Evolutionary conservation across 1,140 invertebrate genomes (phyloP).

Genomic region (Tetramorium simillimum): DNA sequence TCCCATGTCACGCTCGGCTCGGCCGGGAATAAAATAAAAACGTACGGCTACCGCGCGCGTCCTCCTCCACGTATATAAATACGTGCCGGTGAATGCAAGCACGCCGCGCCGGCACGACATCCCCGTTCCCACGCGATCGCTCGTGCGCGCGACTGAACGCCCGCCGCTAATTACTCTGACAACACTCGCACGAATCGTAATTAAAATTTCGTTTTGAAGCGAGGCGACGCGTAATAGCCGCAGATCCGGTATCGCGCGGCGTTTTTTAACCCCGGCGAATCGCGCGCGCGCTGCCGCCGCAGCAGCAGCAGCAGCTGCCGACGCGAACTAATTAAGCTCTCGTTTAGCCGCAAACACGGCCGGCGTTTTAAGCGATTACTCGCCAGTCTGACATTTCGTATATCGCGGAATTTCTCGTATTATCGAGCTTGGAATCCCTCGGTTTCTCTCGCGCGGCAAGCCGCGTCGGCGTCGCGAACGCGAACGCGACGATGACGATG

Average conservation of each 20-base stretch:
- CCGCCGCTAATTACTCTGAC: conserved; percentile 69
- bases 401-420: conserved; percentile 21
- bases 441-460: neutral
- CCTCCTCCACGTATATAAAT: neutral
- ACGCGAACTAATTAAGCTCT: conserved; percentile 75
- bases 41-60: neutral
- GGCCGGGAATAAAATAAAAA: conserved; percentile 8
- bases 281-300: conserved; percentile 38
- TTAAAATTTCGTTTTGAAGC: conserved; percentile 69
- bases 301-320: conserved; percentile 71
- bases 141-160: conserved; percentile 41
- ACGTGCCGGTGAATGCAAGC: neutral
- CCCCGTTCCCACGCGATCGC: conserved; percentile 30
- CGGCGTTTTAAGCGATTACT: conserved; percentile 67
- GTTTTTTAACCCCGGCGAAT: conserved; percentile 63
- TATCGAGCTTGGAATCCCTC: conserved; percentile 33
- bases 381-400: neutral
- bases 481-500: neutral
- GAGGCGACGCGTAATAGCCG: conserved; percentile 64
- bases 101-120: neutral
- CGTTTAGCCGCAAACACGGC: conserved; percentile 66
- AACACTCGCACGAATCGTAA: conserved; percentile 68
- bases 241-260: conserved; percentile 69
- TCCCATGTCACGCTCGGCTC: neutral
- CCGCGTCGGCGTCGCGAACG: neutral